Percentiles rank a stretch among this genome's conserved stretches.
These are phyloP conservation scores for Eupeodes luniger DNA, from an alignment of 2,888 invertebrate genomes.

Conservation along the genomic window DNA sequence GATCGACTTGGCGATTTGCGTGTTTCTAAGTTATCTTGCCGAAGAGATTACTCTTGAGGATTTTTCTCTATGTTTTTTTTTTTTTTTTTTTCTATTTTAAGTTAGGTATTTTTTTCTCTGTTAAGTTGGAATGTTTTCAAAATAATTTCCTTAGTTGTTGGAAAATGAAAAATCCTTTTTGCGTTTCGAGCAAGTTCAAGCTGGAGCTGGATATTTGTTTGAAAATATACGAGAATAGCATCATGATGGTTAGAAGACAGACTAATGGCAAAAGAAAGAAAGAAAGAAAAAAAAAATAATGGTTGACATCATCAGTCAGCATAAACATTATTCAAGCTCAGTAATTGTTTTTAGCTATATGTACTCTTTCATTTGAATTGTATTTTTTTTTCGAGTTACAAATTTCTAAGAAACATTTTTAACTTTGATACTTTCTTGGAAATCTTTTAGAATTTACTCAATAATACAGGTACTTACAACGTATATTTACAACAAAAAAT, in stretches of 20 bases:
- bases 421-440: background rate
- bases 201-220: background rate
- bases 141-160: slow-evolving; percentile 44
- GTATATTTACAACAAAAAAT: too few relatives aligned
- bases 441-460: too few relatives aligned
- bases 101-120: background rate
- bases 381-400: background rate
- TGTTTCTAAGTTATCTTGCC: slow-evolving; percentile 58
- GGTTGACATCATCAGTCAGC: slow-evolving; percentile 28
- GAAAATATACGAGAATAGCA: background rate
- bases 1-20: slow-evolving; percentile 61
- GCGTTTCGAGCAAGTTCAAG: slow-evolving; percentile 6
- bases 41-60: slow-evolving; percentile 53
- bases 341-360: slow-evolving; percentile 3
- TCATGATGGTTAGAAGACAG: background rate
- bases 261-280: background rate
- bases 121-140: slow-evolving; percentile 45
- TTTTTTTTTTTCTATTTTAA: background rate
- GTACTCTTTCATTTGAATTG: background rate
- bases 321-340: slow-evolving; percentile 3
- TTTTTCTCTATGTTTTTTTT: background rate
- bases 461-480: too few relatives aligned
- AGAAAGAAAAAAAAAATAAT: background rate
- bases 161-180: slow-evolving; percentile 34
- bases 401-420: background rate